Percentiles rank a stretch among this genome's conserved stretches.
These are phyloP conservation scores for Agrilus biguttatus DNA, from an alignment of 2,888 invertebrate genomes.

Conservation along the genomic window DNA sequence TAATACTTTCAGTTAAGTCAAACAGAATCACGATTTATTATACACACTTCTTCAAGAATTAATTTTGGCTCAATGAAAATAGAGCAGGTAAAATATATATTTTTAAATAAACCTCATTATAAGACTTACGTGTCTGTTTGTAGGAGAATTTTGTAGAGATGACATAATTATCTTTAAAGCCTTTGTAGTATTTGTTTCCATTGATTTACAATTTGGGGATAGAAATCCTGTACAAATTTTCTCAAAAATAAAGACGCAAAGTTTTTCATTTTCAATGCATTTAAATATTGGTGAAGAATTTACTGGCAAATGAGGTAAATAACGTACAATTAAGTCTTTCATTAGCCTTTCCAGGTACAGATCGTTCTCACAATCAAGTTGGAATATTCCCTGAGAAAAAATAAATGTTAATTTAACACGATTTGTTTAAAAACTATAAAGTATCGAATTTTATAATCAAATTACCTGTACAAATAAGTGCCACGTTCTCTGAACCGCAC, in stretches of 20 bases:
- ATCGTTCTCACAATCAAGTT: conserved; percentile 32
- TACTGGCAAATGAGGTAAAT: conserved; percentile 22
- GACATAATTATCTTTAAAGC: conserved; percentile 21
- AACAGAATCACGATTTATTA: too few species aligned
- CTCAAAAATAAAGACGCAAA: conserved; percentile 19
- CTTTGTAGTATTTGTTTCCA: conserved; percentile 21
- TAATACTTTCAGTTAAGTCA: too few species aligned
- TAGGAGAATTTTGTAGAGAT: conserved; percentile 16
- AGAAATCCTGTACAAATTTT: conserved; percentile 22
- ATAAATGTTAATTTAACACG: too few species aligned
- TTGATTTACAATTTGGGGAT: conserved; percentile 19
- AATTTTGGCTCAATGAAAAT: too few species aligned
- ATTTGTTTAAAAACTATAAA: too few species aligned
- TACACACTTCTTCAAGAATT: too few species aligned
- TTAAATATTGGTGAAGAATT: conserved; percentile 21
- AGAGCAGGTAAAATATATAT: too few species aligned
- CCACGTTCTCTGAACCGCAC: conserved; percentile 36
- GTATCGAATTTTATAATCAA: too few species aligned
- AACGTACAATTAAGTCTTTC: conserved; percentile 32
- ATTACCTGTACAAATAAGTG: conserved; percentile 31
- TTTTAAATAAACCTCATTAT: too few species aligned
- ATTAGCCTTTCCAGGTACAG: conserved; percentile 33
- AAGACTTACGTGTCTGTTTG: conserved; percentile 2
- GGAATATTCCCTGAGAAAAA: conserved; percentile 27
- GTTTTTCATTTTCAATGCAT: conserved; percentile 16